A percentile compares a stretch with the other conserved stretches of the same genome.
These are phyloP conservation scores for Lepisosteus osseus DNA, from an alignment of 2,113 vertebrate genomes.

Conservation along the genomic window DNA sequence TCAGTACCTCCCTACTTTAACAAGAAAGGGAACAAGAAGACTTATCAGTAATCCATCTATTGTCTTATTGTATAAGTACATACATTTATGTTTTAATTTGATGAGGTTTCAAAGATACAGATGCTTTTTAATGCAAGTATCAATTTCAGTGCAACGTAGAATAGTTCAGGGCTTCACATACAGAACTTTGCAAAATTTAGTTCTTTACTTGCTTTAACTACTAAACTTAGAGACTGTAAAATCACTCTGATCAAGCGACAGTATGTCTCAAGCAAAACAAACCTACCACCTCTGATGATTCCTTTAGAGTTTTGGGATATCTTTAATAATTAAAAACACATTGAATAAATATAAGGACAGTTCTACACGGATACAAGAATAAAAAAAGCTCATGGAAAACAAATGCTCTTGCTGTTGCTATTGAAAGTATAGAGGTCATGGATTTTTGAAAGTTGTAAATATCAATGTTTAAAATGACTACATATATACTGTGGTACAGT, in stretches of 20 bases:
- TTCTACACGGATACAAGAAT: not conserved
- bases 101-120: no score
- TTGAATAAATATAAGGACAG: not conserved
- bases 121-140: no score
- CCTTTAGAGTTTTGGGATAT: conserved; percentile 7
- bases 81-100: no score
- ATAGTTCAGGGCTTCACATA: not conserved
- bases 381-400: not conserved
- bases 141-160: not conserved
- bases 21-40: no score
- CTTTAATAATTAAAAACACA: conserved; percentile 8
- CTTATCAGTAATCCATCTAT: no score
- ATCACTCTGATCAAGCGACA: not conserved
- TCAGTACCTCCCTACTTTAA: no score
- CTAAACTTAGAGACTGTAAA: conserved; percentile 11
- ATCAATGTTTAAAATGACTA: no score
- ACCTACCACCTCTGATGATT: no score
- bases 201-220: not conserved
- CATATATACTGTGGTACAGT: no score
- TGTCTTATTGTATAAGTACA: no score
- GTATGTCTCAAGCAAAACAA: not conserved
- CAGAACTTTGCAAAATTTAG: not conserved
- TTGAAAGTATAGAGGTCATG: not conserved
- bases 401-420: not conserved
- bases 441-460: not conserved